Base-by-base conservation (phyloP, 2,888 invertebrate genomes). In the Dorcus hopei region DNA sequence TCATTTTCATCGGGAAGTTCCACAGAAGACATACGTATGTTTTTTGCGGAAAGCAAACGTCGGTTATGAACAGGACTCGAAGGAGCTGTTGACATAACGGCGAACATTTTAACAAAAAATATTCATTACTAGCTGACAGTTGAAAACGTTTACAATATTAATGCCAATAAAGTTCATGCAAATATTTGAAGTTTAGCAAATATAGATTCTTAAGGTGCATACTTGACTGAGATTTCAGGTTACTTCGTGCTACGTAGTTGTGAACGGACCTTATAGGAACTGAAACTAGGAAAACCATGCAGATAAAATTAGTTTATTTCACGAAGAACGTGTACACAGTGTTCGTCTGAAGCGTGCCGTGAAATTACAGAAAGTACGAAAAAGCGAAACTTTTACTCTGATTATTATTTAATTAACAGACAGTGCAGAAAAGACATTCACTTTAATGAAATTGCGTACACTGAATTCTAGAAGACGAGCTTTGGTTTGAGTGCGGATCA, bases 21-120 rank as follows among this genome's bases (percentile, higher is more conserved):
- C 65, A 96, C 93, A 63, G 95, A 96, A 75, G 94, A 95, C 87
- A 95, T 95, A 61, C 95, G 84, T 70, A 93, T 91, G 60, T 88
- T 88, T 62, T 91, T 86, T 19, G 93, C 89, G 61, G 89, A 89
- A 55, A 93, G 81, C 61, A 94, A 79, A 65, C 92, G 85, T 58
- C 92, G 84, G 76, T 91, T 92, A 73, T 95, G 94, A 52, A 94
- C 93, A 61, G 95, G 95, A 75, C 95, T 95, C 63, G 94, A 93
- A 33, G 95, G 94, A 53, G 95, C 94, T 93, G 50, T 33, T 33
- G 26, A 33, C 5, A 6, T 33, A 33, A 33, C 26, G 26, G 26
- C 49, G 38, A 57, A 57, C 59, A 51, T 55, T 43, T 26, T 23
- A 47, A n/a, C 19, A 47, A 51, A n/a, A 40, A 40, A 51, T 14